Base-by-base conservation (phyloP, 2,113 vertebrate species). In the Nothobranchius furzeri region DNA sequence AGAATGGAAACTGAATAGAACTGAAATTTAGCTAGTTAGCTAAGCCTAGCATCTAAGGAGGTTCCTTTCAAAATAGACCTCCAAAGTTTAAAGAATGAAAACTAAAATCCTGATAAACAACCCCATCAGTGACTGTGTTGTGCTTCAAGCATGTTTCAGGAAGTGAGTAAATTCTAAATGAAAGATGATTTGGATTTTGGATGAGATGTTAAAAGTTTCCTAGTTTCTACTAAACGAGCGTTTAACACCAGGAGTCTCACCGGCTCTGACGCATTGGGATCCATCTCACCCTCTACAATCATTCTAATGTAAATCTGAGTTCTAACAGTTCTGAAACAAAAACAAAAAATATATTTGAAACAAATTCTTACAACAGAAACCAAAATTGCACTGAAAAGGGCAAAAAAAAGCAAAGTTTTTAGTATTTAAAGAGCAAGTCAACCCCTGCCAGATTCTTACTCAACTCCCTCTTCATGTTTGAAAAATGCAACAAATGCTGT, bases 231-330 rank as follows among this genome's bases (percentile, higher is more conserved):
- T 60, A 52, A 55, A 46, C 30, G 9, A 68, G 17, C 7, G 0
- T 64, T 72, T 87, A 85, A 56, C 88, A 88, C 89, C 86, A 76
- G 75, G 12, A 77, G 47, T 52, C 68, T 78, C 71, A 79, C 75
- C 75, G 51, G 43, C 70, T 84, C 69, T 8, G 82, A 86, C 57
- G 75, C 56, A 75, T 69, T 82, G 76, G 83, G 45, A 2, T 89
- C 85, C 87, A 83, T 77, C 77, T 81, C 77, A 81, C 49, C 75
- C 12, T 54, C 46, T 75, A 82, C 60, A 78, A 76, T 36, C 83
- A 73, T 82, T 71, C 35, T 63, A 54, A 59, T 51, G 25, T 78
- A 87, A 66, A 46, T 84, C 72, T 50, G 51, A 25, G 54, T 51
- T 68, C 48, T 53, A 60, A 76, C 11, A 67, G 60, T 47, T 83